phyloP scores from a whole-genome alignment of 2,113 vertebrate genomes.

The Gallinago media region DNA sequence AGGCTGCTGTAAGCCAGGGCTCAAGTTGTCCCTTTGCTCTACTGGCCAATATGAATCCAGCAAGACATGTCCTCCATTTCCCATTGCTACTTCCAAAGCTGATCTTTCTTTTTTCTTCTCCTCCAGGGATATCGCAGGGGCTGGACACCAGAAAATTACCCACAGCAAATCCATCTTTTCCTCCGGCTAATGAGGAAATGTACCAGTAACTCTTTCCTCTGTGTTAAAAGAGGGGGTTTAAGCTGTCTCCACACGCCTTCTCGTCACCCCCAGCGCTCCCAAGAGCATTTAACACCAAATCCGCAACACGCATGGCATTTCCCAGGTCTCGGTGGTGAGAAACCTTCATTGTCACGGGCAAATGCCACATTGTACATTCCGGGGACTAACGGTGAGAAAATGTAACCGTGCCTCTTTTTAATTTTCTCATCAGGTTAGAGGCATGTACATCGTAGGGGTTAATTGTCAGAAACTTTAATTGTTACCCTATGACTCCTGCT shows the following conservation, averaged over 20 bases:
- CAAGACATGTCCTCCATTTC: not conserved
- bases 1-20: not conserved
- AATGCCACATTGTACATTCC: conserved; percentile 39
- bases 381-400: conserved; percentile 54
- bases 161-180: not conserved
- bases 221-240: conserved; percentile 4
- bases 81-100: not conserved
- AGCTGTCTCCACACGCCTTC: not conserved
- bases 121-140: not conserved
- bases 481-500: conserved; percentile 72
- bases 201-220: not conserved
- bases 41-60: not conserved
- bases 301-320: not conserved
- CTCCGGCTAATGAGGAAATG: not conserved
- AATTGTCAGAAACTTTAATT: conserved; percentile 83
- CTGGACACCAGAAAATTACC: not conserved
- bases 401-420: conserved; percentile 44
- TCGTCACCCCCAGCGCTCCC: not conserved
- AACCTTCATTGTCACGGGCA: conserved; percentile 39
- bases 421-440: conserved; percentile 72
- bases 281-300: conserved; percentile 37
- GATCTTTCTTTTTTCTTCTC: not conserved
- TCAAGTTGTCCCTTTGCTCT: not conserved
- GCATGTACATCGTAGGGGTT: conserved; percentile 60
- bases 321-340: conserved; percentile 9